Evolutionary conservation across 2,888 invertebrate genomes (phyloP).

Genomic region (Cancer borealis): DNA sequence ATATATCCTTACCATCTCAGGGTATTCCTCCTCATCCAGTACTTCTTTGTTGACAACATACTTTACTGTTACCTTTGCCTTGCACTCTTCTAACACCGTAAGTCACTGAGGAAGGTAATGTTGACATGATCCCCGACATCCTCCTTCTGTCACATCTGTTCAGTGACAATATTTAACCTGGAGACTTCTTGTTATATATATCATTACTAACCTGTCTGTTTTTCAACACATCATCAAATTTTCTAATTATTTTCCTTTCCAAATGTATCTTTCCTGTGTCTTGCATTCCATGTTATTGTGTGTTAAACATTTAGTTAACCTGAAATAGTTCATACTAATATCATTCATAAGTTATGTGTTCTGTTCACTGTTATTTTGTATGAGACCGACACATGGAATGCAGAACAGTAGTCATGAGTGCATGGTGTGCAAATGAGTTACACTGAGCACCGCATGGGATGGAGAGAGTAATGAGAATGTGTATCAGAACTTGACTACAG

Average conservation of each 20-base stretch:
- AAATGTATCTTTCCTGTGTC: not conserved
- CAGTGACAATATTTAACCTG: not conserved
- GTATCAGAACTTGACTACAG: too few relatives aligned
- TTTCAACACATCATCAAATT: not conserved
- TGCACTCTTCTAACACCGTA: not conserved
- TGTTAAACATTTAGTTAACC: not conserved
- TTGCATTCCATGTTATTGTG: not conserved
- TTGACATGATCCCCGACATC: not conserved
- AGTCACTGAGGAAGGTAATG: not conserved
- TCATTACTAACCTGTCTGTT: not conserved
- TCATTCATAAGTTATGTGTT: too few relatives aligned
- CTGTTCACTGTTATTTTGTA: not conserved
- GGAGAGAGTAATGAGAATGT: too few relatives aligned
- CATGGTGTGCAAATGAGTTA: too few relatives aligned
- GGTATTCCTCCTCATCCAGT: not conserved
- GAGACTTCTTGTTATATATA: not conserved
- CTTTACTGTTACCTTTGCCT: not conserved
- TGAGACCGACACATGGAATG: not conserved
- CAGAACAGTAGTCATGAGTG: not conserved
- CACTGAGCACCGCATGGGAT: too few relatives aligned
- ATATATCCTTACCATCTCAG: not conserved
- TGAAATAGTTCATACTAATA: not conserved
- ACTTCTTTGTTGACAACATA: not conserved
- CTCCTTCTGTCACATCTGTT: not conserved
- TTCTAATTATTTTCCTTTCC: not conserved